Base-by-base conservation (phyloP, 2,888 invertebrate genomes). In the Ichneumoninae sp. region DNA sequence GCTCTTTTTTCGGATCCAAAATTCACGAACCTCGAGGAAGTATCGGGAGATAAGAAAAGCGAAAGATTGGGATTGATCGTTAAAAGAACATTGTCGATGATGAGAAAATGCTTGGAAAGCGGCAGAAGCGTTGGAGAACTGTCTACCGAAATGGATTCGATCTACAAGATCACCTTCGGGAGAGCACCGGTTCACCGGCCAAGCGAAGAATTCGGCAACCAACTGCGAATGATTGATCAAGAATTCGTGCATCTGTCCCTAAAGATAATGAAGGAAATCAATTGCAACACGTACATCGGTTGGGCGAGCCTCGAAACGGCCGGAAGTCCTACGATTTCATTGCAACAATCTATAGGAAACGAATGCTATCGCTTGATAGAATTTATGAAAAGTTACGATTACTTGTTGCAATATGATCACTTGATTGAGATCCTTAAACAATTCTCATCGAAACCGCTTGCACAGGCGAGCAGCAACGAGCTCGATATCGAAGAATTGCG, bases 271-370 rank as follows among this genome's bases (percentile, higher is more conserved):
- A 91, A 92, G 47, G 89, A 91, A 54, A 83, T 93, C 3, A 89
- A 91, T 54, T 90, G 89, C 19, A 87, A 90, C 3, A 90, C 89
- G 74, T 93, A 91, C 60, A 50, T 94, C 2, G 88, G 85, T 3
- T 93, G 93, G 93, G 90, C 88, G 3, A 92, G 91, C 50, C 26
- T 91, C 16, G 87, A 92, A 3, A 91, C 92, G 3, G 80, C 85
- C 16, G 90, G 91, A 4, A 89, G 91, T 50, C 79, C 78, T 0
- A 82, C 81, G 3, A 85, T 91, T 2, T 89, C 91, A 6, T 80
- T 93, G 8, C 93, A 94, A 80, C 88, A 89, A 69, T 88, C 91
- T 1, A 88, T 94, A 22, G 91, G 93, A 16, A 81, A 90, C 1
- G 92, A 91, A 30, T 91, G 91, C 77, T 88, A 91, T 44, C 76